A percentile compares a stretch with the other conserved stretches of the same genome.
Evolutionary conservation across 2,113 vertebrate genomes (phyloP).

Genomic region (Anser brachyrhynchus): DNA sequence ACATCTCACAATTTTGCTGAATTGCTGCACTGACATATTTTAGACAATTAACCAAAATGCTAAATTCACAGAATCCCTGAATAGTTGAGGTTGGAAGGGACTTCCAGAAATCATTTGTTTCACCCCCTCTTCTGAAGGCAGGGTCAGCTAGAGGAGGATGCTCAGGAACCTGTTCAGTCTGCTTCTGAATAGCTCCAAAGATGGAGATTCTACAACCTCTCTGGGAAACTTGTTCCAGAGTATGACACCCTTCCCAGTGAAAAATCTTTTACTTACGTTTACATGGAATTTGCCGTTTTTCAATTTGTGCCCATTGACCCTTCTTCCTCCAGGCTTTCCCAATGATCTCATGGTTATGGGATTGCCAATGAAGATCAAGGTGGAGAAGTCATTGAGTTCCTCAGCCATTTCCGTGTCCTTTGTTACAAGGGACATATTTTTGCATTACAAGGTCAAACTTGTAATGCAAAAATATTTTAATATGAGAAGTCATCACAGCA

Average conservation of each 20-base stretch:
- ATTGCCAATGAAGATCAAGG: neutral
- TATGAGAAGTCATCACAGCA: neutral
- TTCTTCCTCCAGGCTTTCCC: neutral
- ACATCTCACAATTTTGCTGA: neutral
- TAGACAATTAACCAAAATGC: neutral
- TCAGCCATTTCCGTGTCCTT: neutral
- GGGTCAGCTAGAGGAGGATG: neutral
- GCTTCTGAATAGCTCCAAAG: neutral
- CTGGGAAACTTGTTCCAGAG: neutral
- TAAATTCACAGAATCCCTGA: neutral
- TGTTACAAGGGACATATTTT: neutral
- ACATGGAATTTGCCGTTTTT: neutral
- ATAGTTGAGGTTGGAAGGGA: neutral
- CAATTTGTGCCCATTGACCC: neutral
- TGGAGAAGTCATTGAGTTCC: neutral
- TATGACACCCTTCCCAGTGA: neutral
- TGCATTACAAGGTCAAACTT: neutral
- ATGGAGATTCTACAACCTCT: neutral
- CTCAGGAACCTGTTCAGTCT: neutral
- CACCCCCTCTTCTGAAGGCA: neutral
- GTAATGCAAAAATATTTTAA: neutral
- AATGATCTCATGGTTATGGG: neutral
- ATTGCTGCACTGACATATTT: neutral
- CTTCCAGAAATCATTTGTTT: neutral
- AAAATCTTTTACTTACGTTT: neutral